Conservation (phyloP, 2,113 vertebrate genomes). For the Turdus rufiventris region DNA sequence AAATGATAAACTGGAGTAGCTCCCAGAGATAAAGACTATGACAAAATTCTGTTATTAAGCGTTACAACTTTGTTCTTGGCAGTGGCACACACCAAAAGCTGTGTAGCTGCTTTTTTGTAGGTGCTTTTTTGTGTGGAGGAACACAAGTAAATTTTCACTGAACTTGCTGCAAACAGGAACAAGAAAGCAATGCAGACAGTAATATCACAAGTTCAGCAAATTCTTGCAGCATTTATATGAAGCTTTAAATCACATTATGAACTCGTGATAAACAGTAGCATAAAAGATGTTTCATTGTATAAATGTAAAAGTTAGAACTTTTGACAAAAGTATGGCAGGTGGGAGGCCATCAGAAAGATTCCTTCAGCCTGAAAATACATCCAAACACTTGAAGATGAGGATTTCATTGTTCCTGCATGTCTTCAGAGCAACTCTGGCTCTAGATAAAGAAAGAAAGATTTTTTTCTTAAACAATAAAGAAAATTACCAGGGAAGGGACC, state of each 20-base stretch:
- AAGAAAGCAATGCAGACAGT: background rate
- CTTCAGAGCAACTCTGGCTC: background rate
- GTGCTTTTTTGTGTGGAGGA: background rate
- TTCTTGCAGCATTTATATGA: background rate
- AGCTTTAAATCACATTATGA: background rate
- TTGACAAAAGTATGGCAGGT: background rate
- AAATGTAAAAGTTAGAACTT: background rate
- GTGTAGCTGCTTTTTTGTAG: background rate
- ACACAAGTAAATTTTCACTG: background rate
- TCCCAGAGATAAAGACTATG: background rate
- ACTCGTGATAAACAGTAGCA: background rate
- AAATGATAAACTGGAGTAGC: background rate
- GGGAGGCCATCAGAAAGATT: background rate
- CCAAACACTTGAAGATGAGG: background rate
- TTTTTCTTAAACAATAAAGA: background rate
- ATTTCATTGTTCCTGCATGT: background rate
- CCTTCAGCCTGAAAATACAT: background rate
- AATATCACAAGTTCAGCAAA: background rate
- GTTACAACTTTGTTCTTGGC: background rate
- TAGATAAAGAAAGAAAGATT: background rate
- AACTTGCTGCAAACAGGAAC: background rate
- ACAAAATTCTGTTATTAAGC: background rate
- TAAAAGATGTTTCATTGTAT: background rate
- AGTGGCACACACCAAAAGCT: background rate
- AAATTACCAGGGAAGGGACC: background rate